phyloP scores from a whole-genome alignment of 2,113 vertebrate genomes.

The Oncorhynchus mykiss region DNA sequence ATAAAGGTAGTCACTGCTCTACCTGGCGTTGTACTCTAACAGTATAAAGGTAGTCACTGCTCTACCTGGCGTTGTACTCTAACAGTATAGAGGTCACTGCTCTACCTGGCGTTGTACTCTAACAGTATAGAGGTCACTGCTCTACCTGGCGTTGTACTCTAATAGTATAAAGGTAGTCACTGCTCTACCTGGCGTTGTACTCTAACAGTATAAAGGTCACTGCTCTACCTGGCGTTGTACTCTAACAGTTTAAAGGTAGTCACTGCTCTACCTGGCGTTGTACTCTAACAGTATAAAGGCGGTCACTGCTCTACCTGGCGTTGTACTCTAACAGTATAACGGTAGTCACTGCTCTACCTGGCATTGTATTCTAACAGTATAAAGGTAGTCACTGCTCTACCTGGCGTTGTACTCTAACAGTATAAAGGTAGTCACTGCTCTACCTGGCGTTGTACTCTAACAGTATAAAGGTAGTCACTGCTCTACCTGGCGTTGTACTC shows the following conservation, averaged over 20 bases:
- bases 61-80: no score
- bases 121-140: conserved; percentile 60
- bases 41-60: conserved; percentile 75
- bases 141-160: no score
- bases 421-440: conserved; percentile 75
- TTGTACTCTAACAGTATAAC: conserved; percentile 45
- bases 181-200: neutral
- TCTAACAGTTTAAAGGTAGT: conserved; percentile 73
- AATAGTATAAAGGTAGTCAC: conserved; percentile 75
- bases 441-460: no score
- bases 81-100: conserved; percentile 60
- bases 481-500: neutral
- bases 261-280: neutral
- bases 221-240: neutral
- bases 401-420: no score
- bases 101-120: no score
- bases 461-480: conserved; percentile 75
- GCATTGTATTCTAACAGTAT: no score
- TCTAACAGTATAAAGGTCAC: conserved; percentile 66
- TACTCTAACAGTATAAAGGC: conserved; percentile 67
- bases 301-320: conserved; percentile 34
- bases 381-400: conserved; percentile 75
- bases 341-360: conserved; percentile 69
- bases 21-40: no score
- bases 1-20: conserved; percentile 73